Conservation (phyloP, 2,113 vertebrate genomes). For the Helogale parvula region DNA sequence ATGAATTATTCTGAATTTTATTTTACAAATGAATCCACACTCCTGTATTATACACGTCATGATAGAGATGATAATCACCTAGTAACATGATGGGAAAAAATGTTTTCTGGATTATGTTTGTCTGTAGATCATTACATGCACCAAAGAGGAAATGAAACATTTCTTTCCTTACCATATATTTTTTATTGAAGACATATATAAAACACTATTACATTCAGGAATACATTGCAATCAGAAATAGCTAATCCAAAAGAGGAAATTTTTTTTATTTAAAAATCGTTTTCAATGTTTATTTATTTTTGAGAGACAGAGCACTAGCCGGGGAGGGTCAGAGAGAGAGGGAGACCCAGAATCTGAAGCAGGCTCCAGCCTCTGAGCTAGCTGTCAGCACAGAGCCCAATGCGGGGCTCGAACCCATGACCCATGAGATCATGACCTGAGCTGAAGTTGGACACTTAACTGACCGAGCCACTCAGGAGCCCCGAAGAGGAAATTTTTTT, state of each 20-base stretch:
- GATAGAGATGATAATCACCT: not conserved
- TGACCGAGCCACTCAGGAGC: too few relatives aligned
- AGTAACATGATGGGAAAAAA: not conserved
- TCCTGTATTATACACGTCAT: not conserved
- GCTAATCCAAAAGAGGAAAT: not conserved
- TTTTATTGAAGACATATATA: constrained; percentile 61
- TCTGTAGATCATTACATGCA: not conserved
- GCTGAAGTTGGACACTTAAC: too few relatives aligned
- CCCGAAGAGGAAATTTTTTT: not conserved
- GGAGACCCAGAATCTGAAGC: too few relatives aligned
- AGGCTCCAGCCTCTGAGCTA: too few relatives aligned
- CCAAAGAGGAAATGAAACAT: not conserved
- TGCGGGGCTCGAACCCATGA: too few relatives aligned
- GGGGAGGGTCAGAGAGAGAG: too few relatives aligned
- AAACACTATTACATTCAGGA: constrained; percentile 33
- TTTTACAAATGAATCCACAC: not conserved
- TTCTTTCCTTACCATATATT: not conserved
- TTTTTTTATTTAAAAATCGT: not conserved
- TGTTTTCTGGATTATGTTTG: not conserved
- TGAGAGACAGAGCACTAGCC: too few relatives aligned
- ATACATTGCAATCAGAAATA: constrained; percentile 23
- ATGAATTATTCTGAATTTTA: constrained; percentile 35
- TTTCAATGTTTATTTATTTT: not conserved
- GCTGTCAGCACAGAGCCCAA: too few relatives aligned
- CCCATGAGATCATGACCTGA: too few relatives aligned